phyloP scores from a whole-genome alignment of 1,140 invertebrate genomes.

The Drosophila parvula region DNA sequence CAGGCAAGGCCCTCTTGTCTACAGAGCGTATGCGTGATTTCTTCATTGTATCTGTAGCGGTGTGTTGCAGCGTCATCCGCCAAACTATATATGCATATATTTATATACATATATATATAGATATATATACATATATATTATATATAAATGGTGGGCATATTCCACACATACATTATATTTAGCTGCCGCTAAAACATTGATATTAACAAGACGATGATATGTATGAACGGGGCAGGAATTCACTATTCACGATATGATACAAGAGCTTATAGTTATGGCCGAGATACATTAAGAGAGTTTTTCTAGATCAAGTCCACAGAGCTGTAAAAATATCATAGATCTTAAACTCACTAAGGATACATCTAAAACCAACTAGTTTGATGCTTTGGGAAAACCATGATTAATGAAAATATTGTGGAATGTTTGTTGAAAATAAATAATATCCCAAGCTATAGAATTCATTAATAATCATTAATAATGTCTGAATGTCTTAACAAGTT shows the following conservation, averaged over 20 bases:
- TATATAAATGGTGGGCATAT: constrained; percentile 15
- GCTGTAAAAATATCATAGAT: not conserved
- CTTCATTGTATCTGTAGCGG: not conserved
- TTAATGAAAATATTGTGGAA: not conserved
- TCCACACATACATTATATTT: constrained; percentile 42
- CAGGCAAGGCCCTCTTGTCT: constrained; percentile 39
- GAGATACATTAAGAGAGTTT: not conserved
- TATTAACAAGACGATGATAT: constrained; percentile 34
- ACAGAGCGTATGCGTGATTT: constrained; percentile 29
- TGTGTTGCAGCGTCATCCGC: constrained; percentile 65
- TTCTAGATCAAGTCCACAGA: constrained; percentile 23
- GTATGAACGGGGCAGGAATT: not conserved
- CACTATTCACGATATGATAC: not conserved
- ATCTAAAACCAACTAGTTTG: too few relatives aligned
- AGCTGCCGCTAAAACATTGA: constrained; percentile 42
- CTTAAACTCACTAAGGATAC: not conserved
- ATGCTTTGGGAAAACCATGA: too few relatives aligned
- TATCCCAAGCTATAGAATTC: too few relatives aligned
- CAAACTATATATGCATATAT: constrained; percentile 15
- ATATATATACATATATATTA: constrained; percentile 1
- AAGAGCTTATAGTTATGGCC: constrained; percentile 17
- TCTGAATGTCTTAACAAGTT: too few relatives aligned
- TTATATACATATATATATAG: constrained; percentile 4
- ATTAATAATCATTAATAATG: not conserved
- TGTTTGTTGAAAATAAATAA: too few relatives aligned